phyloP scores from a whole-genome alignment of 2,888 invertebrate genomes.

The Argynnis bischoffii region DNA sequence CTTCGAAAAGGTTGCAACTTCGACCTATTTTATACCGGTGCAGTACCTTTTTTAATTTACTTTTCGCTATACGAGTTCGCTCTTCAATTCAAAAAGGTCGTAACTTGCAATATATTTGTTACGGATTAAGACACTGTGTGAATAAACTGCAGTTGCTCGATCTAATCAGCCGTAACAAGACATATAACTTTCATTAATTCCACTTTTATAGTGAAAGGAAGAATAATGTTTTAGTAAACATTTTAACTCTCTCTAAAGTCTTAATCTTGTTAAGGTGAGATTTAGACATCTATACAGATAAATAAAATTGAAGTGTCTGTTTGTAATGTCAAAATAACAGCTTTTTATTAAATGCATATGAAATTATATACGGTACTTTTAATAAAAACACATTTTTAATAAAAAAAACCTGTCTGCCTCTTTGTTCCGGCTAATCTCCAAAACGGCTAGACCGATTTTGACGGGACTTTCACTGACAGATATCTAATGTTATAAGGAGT shows the following conservation, averaged over 20 bases:
- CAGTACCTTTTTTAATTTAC: conserved; percentile 47
- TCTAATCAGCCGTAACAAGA: conserved; percentile 63
- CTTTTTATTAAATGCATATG: no score
- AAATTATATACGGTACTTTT: no score
- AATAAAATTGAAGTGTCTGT: no score
- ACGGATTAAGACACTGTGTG: conserved; percentile 45
- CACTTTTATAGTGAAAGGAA: conserved; percentile 55
- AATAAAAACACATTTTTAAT: no score
- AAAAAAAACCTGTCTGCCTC: no score
- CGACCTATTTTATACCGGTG: conserved; percentile 37
- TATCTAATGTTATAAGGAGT: no score
- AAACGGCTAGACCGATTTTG: no score
- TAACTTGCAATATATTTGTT: conserved; percentile 42
- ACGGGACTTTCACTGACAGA: no score
- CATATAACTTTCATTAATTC: conserved; percentile 68
- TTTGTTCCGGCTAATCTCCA: no score
- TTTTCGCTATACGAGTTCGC: conserved; percentile 36
- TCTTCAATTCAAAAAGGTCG: conserved; percentile 47
- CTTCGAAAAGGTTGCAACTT: conserved; percentile 54
- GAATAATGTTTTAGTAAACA: conserved; percentile 47
- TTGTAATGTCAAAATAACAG: no score
- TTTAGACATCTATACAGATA: no score
- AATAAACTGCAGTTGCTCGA: conserved; percentile 51
- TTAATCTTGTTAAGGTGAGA: no score
- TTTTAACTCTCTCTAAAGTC: background rate